Evolutionary conservation across 2,888 invertebrate species (phyloP).

Genomic region (Ypsolopha scabrella): DNA sequence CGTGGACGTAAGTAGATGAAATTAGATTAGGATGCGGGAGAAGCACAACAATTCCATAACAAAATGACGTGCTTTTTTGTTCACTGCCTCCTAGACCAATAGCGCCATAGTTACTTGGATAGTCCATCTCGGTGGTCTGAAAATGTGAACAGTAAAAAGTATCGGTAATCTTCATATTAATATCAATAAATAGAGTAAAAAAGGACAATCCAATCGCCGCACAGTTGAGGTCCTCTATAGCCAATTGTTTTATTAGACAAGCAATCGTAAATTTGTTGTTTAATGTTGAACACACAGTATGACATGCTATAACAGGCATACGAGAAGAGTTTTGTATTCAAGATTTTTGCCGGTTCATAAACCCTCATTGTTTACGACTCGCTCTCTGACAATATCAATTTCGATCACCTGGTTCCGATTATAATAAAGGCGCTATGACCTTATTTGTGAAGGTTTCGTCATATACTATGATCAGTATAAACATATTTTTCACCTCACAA

Average conservation of each 20-base stretch:
- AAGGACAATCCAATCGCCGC: conserved; percentile 21
- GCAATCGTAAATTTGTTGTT: conserved; percentile 41
- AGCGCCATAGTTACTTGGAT: too few relatives aligned
- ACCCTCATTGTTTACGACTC: conserved; percentile 31
- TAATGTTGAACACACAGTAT: conserved; percentile 23
- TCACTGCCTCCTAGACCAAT: too few relatives aligned
- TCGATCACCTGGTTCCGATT: conserved; percentile 22
- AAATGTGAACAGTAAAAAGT: not conserved
- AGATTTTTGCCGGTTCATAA: conserved; percentile 32
- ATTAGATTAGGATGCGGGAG: too few relatives aligned
- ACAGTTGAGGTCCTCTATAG: conserved; percentile 19
- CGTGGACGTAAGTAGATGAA: too few relatives aligned
- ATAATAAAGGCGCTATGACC: conserved; percentile 23
- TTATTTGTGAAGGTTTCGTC: conserved; percentile 23
- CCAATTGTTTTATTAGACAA: conserved; percentile 57
- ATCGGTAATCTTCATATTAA: not conserved
- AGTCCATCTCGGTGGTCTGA: too few relatives aligned
- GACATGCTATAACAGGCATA: conserved; percentile 21
- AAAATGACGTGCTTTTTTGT: too few relatives aligned
- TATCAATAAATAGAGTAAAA: conserved; percentile 3
- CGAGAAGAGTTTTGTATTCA: conserved; percentile 44
- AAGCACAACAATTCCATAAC: too few relatives aligned
- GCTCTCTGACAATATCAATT: conserved; percentile 17
- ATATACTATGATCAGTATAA: not conserved
- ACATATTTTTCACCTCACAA: too few relatives aligned